Base-by-base conservation (phyloP, 1,140 invertebrate species). In the Choristoneura fumiferana region DNA sequence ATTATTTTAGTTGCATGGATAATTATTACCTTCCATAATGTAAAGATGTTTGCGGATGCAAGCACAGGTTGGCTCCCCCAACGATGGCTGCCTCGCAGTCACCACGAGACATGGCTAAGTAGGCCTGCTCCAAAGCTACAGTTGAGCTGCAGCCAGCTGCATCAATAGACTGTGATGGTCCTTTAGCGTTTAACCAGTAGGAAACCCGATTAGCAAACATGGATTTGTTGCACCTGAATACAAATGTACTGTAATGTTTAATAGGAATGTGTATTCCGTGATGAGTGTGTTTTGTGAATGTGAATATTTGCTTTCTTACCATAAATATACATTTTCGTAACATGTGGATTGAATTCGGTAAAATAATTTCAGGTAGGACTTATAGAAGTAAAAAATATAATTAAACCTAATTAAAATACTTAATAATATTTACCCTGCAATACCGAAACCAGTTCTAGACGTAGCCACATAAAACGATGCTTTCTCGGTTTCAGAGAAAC, bases 171-270 rank as follows among this genome's bases (percentile, higher is more conserved):
- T 94, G 95, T 52, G 96, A 97, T 0, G 96, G 96, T 29, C 94
- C 94, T 60, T 91, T 92, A 0, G 93, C 73, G 52, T 94, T 93
- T 8, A 95, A 70, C 81, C 91, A 93, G 60, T 95, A 95, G 0
- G 96, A 98, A 29, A 98, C 92, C 54, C 97, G 91, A 77, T 98
- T 98, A 0, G 96, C 94, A 79, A 98, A 92, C 96, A 98, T 98
- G 1, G 95, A 93, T 62, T 95, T 92, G 69, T 92, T 94, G 83
- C 96, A 96, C 6, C 92, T 92, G n/a, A 36, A 54, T 59, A 1
- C 13, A 57, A 78, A 59, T 45, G 33, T n/a, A 35, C 12, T 60
- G 74, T 81, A 71, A 76, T 78, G n/a, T 62, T 60, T 13, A 22
- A 69, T 36, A 64, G 65, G 71, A 71, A 43, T 70, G 81, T 14